Conservation (phyloP, 2,113 vertebrate species). For the Crypturellus undulatus region DNA sequence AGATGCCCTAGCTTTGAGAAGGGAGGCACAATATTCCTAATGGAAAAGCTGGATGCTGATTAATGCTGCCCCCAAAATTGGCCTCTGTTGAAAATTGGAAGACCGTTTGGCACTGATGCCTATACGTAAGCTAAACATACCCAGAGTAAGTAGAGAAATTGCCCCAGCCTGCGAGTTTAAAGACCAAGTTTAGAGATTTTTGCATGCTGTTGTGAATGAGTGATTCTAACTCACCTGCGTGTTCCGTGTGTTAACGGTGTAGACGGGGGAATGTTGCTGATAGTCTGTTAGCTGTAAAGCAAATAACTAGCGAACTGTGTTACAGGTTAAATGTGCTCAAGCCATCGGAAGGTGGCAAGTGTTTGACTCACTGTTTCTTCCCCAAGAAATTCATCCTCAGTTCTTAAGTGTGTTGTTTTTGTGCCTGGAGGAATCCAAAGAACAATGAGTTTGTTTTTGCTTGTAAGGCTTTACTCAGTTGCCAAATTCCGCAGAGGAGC, state of each 20-base stretch:
- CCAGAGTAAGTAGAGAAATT: slow-evolving; percentile 30
- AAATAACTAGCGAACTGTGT: slow-evolving; percentile 51
- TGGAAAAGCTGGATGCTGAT: background rate
- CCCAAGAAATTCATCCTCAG: slow-evolving; percentile 66
- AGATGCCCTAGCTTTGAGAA: slow-evolving; percentile 19
- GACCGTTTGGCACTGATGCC: background rate
- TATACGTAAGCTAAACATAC: background rate
- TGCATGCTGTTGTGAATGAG: slow-evolving; percentile 80
- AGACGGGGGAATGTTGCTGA: slow-evolving; percentile 75
- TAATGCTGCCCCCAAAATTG: slow-evolving; percentile 38
- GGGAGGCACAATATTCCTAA: background rate
- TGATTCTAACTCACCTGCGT: slow-evolving; percentile 64
- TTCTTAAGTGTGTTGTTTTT: slow-evolving; percentile 83
- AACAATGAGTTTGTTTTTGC: slow-evolving; percentile 85
- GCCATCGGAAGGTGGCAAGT: slow-evolving; percentile 55
- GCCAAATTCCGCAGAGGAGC: slow-evolving; percentile 86
- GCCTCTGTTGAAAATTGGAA: slow-evolving; percentile 19
- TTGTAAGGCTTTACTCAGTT: slow-evolving; percentile 88
- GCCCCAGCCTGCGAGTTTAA: background rate
- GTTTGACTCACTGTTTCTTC: slow-evolving; percentile 53
- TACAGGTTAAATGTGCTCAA: slow-evolving; percentile 46
- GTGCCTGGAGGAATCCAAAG: slow-evolving; percentile 79
- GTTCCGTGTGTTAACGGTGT: slow-evolving; percentile 75
- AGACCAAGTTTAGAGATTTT: slow-evolving; percentile 24
- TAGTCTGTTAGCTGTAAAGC: slow-evolving; percentile 52